Evolutionary conservation across 2,113 vertebrate species (phyloP).

Genomic region (Coturnix japonica): DNA sequence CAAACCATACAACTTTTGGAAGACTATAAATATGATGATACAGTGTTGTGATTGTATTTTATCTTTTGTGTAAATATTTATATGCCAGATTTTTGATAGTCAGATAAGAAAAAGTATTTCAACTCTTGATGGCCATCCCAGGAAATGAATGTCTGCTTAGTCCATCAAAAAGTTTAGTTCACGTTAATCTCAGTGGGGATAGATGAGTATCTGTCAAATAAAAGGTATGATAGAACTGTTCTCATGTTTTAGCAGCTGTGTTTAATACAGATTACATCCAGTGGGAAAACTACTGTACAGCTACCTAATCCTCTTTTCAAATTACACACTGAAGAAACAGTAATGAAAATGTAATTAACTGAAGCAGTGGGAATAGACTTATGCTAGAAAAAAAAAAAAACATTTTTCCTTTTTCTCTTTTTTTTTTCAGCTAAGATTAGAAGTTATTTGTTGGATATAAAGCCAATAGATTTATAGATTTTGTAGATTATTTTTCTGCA

Average conservation of each 20-base stretch:
- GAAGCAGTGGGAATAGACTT: conserved; percentile 5
- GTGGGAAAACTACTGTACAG: conserved; percentile 76
- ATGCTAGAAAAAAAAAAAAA: neutral
- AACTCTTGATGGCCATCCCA: conserved; percentile 37
- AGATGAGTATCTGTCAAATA: conserved; percentile 78
- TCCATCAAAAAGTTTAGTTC: conserved; percentile 80
- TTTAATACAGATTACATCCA: conserved; percentile 65
- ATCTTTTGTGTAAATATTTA: conserved; percentile 63
- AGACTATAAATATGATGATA: neutral
- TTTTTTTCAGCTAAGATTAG: neutral
- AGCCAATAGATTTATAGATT: neutral
- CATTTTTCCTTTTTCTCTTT: neutral
- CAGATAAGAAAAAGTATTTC: neutral
- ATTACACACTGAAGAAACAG: conserved; percentile 42
- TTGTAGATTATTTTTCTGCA: neutral
- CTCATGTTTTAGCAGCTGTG: conserved; percentile 77
- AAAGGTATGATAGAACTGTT: conserved; percentile 71
- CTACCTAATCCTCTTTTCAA: conserved; percentile 67
- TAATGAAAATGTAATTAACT: conserved; percentile 54
- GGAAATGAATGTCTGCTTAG: conserved; percentile 78
- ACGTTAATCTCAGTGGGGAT: conserved; percentile 68
- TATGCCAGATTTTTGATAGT: conserved; percentile 31
- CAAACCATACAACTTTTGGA: neutral
- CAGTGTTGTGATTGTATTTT: neutral
- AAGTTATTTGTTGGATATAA: neutral